Evolutionary conservation across 2,888 invertebrate species (phyloP), one percentile per base, ranked within the genome.

Genomic region (Thereva nobilitata): DNA sequence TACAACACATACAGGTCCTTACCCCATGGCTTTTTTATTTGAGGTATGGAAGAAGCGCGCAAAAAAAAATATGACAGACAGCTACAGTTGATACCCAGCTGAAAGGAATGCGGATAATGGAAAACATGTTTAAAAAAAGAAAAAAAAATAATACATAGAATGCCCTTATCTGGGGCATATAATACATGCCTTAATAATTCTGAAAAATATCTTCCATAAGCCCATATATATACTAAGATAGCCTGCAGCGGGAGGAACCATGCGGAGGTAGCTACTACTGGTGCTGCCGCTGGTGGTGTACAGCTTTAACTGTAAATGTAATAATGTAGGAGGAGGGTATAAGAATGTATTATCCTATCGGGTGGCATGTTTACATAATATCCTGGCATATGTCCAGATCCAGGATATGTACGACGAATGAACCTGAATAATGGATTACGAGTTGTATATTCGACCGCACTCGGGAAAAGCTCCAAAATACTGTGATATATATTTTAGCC

Each of bases 341-440:
- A 23, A 23, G 23, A 23, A 23, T 23, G 23, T 23, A 50, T 40
- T 52, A 44, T 45, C 50, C 9, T 56, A 34, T 53, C 44, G 38
- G 53, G 23, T 42, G 42, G 34, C 23, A 41, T 64, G 53, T 64
- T 53, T 64, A 64, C 45, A 40, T 64, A 64, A 64, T 55, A 54
- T 54, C 45, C 47, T 64, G 64, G 64, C 64, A 64, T 64, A 54
- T 64, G 64, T 64, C 64, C 64, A 64, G 47, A 64, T 54, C 40
- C 4, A 40, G 55, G 54, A 64, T 64, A 64, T 64, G 54, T 64
- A 64, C 37, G 64, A 53, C 35, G 50, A 61, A 41, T 41, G 50
- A 61, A 61, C 61, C 61, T 61, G 61, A 61, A 61, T 50, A 61
- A 61, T 61, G 50, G 61, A 61, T 61, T 61, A 61, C 49, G 61